These are phyloP conservation scores for Iphiclides podalirius DNA, from an alignment of 2,888 invertebrate genomes.

Conservation along the genomic window DNA sequence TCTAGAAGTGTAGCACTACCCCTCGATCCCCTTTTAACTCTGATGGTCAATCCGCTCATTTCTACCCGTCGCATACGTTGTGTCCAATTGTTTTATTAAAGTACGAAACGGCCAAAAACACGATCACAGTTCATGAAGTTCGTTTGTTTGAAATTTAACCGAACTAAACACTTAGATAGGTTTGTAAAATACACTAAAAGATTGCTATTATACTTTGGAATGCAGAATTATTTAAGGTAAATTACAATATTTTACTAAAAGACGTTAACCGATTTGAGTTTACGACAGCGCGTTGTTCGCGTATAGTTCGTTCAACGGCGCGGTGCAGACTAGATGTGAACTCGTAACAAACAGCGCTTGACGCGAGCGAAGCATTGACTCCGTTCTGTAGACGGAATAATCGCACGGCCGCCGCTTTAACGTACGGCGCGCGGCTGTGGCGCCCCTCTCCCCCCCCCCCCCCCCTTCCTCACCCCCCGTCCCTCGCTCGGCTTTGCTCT, in stretches of 20 bases:
- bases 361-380: slow-evolving; percentile 59
- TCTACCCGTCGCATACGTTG: slow-evolving; percentile 66
- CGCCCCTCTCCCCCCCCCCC: slow-evolving; percentile 33
- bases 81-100: slow-evolving; percentile 60
- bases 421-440: slow-evolving; percentile 41
- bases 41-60: slow-evolving; percentile 79
- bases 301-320: slow-evolving; percentile 55
- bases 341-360: slow-evolving; percentile 39
- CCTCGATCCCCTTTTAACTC: slow-evolving; percentile 78
- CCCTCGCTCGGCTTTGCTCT: slow-evolving; percentile 27
- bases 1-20: slow-evolving; percentile 77
- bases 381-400: slow-evolving; percentile 71
- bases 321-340: slow-evolving; percentile 59
- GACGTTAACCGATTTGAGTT: slow-evolving; percentile 46
- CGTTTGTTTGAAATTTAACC: slow-evolving; percentile 33
- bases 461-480: too few species aligned
- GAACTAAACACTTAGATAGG: slow-evolving; percentile 32
- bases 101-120: slow-evolving; percentile 62
- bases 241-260: slow-evolving; percentile 36
- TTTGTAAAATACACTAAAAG: slow-evolving; percentile 7
- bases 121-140: slow-evolving; percentile 67
- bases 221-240: slow-evolving; percentile 37
- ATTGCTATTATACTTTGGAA: slow-evolving; percentile 46
- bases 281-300: slow-evolving; percentile 43
- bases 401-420: slow-evolving; percentile 50